Evolutionary conservation across 2,113 vertebrate species (phyloP).

Genomic region (Xenopus borealis): DNA sequence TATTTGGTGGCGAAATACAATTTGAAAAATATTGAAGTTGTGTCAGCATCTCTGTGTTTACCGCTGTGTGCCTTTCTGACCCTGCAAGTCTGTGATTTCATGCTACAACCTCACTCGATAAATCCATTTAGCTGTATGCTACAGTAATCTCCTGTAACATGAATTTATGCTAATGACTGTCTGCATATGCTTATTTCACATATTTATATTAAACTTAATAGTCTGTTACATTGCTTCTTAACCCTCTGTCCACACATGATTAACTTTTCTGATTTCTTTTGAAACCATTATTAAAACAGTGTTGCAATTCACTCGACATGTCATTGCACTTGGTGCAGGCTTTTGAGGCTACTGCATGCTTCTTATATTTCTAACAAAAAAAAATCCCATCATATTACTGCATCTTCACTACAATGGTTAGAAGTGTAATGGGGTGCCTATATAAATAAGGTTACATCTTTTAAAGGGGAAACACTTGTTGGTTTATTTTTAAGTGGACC

Average conservation of each 20-base stretch:
- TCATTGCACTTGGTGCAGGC: constrained; percentile 75
- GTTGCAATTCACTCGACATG: constrained; percentile 87
- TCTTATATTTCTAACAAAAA: constrained; percentile 2
- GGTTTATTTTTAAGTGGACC: not conserved
- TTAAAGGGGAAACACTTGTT: not conserved
- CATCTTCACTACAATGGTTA: not conserved
- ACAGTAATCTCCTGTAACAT: constrained; percentile 82
- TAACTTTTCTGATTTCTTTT: constrained; percentile 98
- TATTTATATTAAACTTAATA: constrained; percentile 99
- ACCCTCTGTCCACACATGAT: constrained; percentile 98
- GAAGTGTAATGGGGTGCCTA: not conserved
- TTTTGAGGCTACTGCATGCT: constrained; percentile 2
- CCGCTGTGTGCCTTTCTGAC: constrained; percentile 56
- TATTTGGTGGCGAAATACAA: constrained; percentile 10
- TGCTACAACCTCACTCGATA: constrained; percentile 56
- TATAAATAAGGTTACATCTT: not conserved
- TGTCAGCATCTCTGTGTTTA: not conserved
- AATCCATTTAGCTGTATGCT: constrained; percentile 56
- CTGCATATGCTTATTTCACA: constrained; percentile 99
- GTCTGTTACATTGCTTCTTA: constrained; percentile 99
- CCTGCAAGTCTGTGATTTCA: constrained; percentile 55
- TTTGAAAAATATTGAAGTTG: constrained; percentile 40
- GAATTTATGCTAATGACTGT: constrained; percentile 98
- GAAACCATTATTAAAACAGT: constrained; percentile 94
- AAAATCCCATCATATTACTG: not conserved